These are phyloP conservation scores for Willisornis vidua DNA, from an alignment of 2,113 vertebrate species.

Conservation along the genomic window DNA sequence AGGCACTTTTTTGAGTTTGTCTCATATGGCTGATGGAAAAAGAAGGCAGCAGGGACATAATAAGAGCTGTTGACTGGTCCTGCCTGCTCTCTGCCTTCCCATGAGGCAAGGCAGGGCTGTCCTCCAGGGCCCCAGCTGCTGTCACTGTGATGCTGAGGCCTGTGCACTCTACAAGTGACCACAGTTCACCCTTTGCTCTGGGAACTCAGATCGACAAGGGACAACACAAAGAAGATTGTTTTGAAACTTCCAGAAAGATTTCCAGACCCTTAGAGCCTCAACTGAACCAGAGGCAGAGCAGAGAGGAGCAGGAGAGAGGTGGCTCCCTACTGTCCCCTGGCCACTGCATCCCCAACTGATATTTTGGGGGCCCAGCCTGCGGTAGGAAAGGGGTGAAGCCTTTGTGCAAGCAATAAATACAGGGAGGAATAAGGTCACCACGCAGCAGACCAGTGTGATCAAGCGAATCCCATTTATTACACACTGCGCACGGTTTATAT, in stretches of 20 bases:
- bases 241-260: background rate
- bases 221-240: background rate
- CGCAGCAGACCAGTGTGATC: no score
- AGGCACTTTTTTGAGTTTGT: background rate
- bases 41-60: background rate
- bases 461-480: no score
- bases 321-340: background rate
- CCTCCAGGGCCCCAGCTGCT: background rate
- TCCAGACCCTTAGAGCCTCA: background rate
- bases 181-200: background rate
- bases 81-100: background rate
- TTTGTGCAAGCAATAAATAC: background rate
- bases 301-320: background rate
- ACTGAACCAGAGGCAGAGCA: background rate
- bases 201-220: background rate
- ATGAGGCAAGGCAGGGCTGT: background rate
- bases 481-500: no score
- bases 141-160: background rate
- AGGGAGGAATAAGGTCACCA: no score
- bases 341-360: background rate
- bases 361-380: background rate
- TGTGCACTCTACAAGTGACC: fast-evolving
- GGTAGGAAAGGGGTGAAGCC: background rate
- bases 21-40: background rate
- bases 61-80: background rate